Conservation (phyloP, 2,888 invertebrate genomes). For the Drosophila cognata region DNA sequence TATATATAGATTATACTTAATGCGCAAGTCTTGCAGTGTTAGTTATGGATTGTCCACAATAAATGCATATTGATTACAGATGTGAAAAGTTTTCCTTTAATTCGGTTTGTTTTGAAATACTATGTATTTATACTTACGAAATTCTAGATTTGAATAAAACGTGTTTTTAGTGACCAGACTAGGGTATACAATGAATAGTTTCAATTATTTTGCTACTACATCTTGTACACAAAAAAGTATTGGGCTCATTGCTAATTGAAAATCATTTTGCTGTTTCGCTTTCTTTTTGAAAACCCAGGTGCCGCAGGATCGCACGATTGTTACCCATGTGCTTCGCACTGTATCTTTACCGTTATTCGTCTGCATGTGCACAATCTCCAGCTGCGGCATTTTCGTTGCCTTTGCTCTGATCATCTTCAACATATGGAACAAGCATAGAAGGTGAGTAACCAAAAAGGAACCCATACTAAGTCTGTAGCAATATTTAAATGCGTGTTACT, state of each 20-base stretch:
- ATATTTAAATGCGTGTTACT: background rate
- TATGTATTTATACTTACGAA: background rate
- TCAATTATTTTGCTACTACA: background rate
- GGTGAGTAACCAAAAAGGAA: slow-evolving; percentile 86
- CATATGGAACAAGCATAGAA: slow-evolving; percentile 94
- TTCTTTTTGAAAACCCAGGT: slow-evolving; percentile 84
- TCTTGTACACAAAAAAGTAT: background rate
- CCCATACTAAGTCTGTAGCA: background rate
- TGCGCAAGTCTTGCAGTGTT: background rate
- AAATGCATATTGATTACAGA: background rate
- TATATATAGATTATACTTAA: background rate
- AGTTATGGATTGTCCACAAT: background rate
- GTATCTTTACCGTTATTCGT: slow-evolving; percentile 96
- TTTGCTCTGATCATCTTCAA: slow-evolving; percentile 96
- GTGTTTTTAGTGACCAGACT: background rate
- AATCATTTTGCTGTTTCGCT: background rate
- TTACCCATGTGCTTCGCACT: slow-evolving; percentile 92
- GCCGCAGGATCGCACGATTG: slow-evolving; percentile 97
- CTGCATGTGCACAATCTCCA: slow-evolving; percentile 96
- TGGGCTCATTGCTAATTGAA: background rate
- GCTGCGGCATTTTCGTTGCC: slow-evolving; percentile 94
- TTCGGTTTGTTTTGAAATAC: background rate
- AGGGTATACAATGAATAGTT: background rate
- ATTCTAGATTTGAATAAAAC: background rate
- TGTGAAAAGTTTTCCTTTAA: background rate